Evolutionary conservation across 2,797 vertebrate genomes (phyloP), one percentile per base, ranked within the genome.

Genomic region (Ctenopoma kingsleyae): DNA sequence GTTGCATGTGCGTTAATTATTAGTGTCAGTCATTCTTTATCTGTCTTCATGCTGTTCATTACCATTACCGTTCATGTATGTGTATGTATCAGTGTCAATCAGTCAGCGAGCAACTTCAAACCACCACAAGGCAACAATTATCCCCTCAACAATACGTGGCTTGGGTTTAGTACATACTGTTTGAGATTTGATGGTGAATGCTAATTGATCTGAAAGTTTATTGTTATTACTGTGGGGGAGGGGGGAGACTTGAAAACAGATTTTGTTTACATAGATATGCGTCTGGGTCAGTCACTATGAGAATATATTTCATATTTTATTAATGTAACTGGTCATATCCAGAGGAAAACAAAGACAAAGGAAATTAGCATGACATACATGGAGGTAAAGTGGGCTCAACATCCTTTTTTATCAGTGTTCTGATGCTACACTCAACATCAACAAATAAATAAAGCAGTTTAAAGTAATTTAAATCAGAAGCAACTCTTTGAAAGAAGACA

Each of bases 1-100:
- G 71, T 69, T 68, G 69, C 74, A 44, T 44, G 80, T 52, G 81
- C 80, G 87, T 85, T 89, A 86, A 91, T 88, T 81, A 84, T 81
- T 71, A 57, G 70, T 86, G 91, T 90, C 90, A 86, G 70, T 92
- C 88, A 88, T 82, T 89, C 87, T 89, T 83, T 87, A 88, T 84
- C 86, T 83, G 85, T 85, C 80, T 86, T 83, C 79, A 86, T 77
- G 82, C 64, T 81, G 80, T 91, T 47, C 44, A 20, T 47, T 20
- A 47, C 44, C 86, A 91, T 91, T 89, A 84, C 76, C 49, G 78
- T 50, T 86, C 88, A 88, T 78, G 84, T 89, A 86, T 86, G 88
- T 86, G 81, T 78, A 75, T 81, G 86, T 80, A 83, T 88, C 80
- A 51, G 74, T 88, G 91, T 86, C 89, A 88, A 84, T 81, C 85